Base-by-base conservation (phyloP, 2,888 invertebrate genomes). In the Sinotaia quadrata region DNA sequence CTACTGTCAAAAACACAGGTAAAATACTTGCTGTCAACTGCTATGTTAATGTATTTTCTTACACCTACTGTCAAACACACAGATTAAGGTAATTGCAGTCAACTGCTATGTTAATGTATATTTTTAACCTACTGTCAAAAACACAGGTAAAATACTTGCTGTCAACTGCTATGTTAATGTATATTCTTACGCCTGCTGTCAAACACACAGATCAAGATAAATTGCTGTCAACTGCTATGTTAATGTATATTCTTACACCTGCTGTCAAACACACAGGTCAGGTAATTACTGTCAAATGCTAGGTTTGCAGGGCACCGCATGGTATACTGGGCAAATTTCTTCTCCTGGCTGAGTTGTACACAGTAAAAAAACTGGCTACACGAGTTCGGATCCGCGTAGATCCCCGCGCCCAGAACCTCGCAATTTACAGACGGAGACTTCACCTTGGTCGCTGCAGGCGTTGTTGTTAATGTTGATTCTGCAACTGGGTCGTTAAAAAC, bases 331-430 rank as follows among this genome's bases (percentile, higher is more conserved):
- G n/a, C n/a, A 27, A 44, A 15, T 27, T 15, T 44, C 8, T 29
- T 15, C n/a, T 47, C 59, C 12, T 59, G 37, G 44, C 41, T 21
- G 8, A 15, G 27, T 12, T 29, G 15, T 29, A 59, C 59, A n/a
- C 59, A 59, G 44, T 44, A 59, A 31, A 59, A 59, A n/a, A 59
- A 59, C 59, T 59, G 59, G 1, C 59, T 31, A 24, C 59, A 59
- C 29, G 12, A 5, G 29, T 24, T 44, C 15, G 24, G 47, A 31
- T 59, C 59, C 4, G 8, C 12, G 44, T n/a, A 29, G 31, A 59
- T 59, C 5, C 59, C 59, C 15, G 8, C 29, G 18, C 59, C 59
- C 27, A 59, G 31, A 2, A 15, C 0, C 10, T 36, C 29, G 59
- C 59, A 59, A 31, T 37, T 31, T 5, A 7, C 21, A 18, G 44